Base-by-base conservation (phyloP, 2,888 invertebrate species). In the Lycocerus yunnanus region DNA sequence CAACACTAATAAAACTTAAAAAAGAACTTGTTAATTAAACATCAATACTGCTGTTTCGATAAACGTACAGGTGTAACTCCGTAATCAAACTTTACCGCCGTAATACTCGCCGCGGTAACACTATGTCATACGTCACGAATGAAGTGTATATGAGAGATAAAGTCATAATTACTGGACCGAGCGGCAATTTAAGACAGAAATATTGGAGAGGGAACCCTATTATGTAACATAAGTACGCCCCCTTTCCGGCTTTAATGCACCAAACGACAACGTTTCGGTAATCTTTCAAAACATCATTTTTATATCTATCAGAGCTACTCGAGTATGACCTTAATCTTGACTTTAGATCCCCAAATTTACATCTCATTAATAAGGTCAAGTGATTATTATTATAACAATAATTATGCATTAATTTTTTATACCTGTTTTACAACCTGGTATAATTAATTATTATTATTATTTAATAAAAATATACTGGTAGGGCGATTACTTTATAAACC, bases 151-250 rank as follows among this genome's bases (percentile, higher is more conserved):
- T 74, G 73, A 71, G 69, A 77, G 77, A 78, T 77, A 78, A 78
- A 75, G 76, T 76, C 72, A 76, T 78, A 77, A 78, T 78, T 77
- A 74, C 71, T 75, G 76, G 73, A 72, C 73, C 76, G 75, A 76
- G 69, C 71, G 72, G 74, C 78, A 77, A 78, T 77, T 78, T 78
- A 77, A 78, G 78, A 78, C 72, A 71, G 68, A 65, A 72, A 18
- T 73, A 68, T 15, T 69, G 66, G 75, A 75, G 75, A 73, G 75
- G 75, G 75, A 73, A 75, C 70, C 66, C 68, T 75, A 66, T 75
- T 75, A 75, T 73, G 68, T 73, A 75, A 75, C 67, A 69, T 72
- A 75, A 73, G 69, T 68, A 75, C 75, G 75, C 73, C 75, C 73
- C 72, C 75, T 75, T 75, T 75, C 73, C 75, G 75, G 75, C 66